phyloP scores from a whole-genome alignment of 2,888 invertebrate genomes.

The Dryobota labecula region DNA sequence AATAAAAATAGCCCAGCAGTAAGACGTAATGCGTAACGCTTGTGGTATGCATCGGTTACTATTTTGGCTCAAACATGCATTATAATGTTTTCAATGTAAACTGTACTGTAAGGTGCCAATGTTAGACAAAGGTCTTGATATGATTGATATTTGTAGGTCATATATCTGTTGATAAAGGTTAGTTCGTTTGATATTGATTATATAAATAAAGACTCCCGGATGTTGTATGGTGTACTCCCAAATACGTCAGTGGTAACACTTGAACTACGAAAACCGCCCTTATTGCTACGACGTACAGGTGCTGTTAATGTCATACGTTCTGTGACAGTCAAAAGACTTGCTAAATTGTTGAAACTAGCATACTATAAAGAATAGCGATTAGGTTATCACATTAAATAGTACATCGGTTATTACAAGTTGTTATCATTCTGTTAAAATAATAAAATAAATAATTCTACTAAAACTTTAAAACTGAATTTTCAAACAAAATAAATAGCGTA shows the following conservation, averaged over 20 bases:
- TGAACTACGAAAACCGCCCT: neutral
- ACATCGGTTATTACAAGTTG: too few relatives aligned
- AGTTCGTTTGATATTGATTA: constrained; percentile 11
- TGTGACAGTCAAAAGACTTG: neutral
- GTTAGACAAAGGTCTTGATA: constrained; percentile 13
- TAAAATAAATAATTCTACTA: too few relatives aligned
- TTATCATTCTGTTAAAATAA: too few relatives aligned
- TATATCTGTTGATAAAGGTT: neutral
- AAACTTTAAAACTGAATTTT: too few relatives aligned
- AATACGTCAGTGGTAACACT: too few relatives aligned
- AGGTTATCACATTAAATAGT: too few relatives aligned
- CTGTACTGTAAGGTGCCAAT: constrained; percentile 28
- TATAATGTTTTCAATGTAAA: constrained; percentile 27
- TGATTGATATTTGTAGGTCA: constrained; percentile 27
- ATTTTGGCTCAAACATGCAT: constrained; percentile 41
- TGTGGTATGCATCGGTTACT: constrained; percentile 30
- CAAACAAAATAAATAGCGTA: too few relatives aligned
- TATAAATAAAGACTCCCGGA: neutral
- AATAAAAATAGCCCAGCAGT: constrained; percentile 55
- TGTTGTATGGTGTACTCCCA: neutral
- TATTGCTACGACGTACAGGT: neutral
- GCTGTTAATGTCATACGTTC: neutral
- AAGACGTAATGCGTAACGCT: constrained; percentile 18
- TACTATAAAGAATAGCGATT: too few relatives aligned
- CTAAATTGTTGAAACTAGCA: constrained; percentile 1